These are phyloP conservation scores for Montipora sp. DNA, from an alignment of 64 coral and sea anemone genomes.

Conservation along the genomic window DNA sequence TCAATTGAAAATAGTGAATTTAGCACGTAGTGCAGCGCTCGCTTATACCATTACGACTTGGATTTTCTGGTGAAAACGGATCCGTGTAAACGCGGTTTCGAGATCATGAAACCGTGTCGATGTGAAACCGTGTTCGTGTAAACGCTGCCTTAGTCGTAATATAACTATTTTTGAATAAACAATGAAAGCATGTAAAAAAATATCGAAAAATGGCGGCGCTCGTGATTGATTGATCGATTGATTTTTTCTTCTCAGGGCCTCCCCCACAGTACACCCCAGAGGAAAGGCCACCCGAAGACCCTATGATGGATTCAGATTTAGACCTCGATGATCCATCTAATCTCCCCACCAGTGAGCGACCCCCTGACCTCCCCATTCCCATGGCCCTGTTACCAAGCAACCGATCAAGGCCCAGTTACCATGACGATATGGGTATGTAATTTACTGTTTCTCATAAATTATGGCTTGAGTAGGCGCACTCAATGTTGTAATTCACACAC, in stretches of 20 bases:
- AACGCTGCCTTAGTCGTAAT: too few species aligned
- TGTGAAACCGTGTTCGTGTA: too few species aligned
- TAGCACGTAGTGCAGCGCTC: too few species aligned
- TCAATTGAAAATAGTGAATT: too few species aligned
- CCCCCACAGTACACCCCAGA: slow-evolving; percentile 90
- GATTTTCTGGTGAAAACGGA: too few species aligned
- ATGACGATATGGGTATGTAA: slow-evolving; percentile 69
- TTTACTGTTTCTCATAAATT: not conserved
- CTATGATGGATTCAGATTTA: slow-evolving; percentile 34
- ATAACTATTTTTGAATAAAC: too few species aligned
- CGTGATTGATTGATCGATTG: not conserved
- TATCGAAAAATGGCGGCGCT: not conserved
- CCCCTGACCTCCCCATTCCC: slow-evolving; percentile 78
- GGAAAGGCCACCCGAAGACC: slow-evolving; percentile 64
- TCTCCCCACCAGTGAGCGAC: slow-evolving; percentile 24
- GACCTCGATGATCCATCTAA: slow-evolving; percentile 66
- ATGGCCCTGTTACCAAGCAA: slow-evolving; percentile 75
- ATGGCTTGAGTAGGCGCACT: not conserved
- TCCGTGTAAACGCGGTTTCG: too few species aligned
- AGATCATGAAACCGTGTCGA: too few species aligned
- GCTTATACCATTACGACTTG: too few species aligned
- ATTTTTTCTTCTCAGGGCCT: slow-evolving; percentile 43
- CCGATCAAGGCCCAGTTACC: slow-evolving; percentile 19
- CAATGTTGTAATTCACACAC: not conserved
- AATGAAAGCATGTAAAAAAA: too few species aligned